phyloP scores from a whole-genome alignment of 2,113 vertebrate species.

The Campylomormyrus numenius region DNA sequence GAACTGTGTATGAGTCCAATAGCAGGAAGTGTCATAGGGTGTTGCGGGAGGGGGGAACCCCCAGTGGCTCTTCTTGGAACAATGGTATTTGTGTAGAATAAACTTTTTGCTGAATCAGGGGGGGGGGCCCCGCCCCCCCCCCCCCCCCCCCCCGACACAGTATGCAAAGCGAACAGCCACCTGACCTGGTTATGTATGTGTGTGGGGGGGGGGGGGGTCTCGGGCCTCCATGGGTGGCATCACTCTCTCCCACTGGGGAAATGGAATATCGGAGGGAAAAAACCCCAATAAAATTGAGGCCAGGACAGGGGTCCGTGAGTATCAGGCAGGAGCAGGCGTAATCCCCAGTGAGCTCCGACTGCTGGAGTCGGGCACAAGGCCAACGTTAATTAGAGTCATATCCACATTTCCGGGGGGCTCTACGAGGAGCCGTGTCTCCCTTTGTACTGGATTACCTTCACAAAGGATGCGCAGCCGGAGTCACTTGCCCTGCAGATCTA shows the following conservation, averaged over 20 bases:
- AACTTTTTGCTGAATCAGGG: not conserved
- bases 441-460: not conserved
- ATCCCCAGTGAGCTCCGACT: not conserved
- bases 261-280: not conserved
- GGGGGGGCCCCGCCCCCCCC: no score
- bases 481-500: not conserved
- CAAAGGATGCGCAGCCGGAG: not conserved
- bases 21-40: not conserved
- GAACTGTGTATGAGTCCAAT: not conserved
- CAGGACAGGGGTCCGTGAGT: not conserved
- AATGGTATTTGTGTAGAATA: not conserved
- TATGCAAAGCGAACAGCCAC: not conserved
- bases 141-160: not conserved
- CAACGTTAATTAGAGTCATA: not conserved
- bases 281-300: not conserved
- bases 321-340: not conserved
- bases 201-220: not conserved
- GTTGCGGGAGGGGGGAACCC: not conserved
- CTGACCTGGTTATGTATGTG: not conserved
- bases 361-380: not conserved
- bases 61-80: not conserved
- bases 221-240: not conserved
- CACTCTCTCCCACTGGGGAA: not conserved
- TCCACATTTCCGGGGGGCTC: not conserved
- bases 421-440: not conserved